Evolutionary conservation across 2,797 vertebrate species (phyloP).

Genomic region (Graptemys geographica): DNA sequence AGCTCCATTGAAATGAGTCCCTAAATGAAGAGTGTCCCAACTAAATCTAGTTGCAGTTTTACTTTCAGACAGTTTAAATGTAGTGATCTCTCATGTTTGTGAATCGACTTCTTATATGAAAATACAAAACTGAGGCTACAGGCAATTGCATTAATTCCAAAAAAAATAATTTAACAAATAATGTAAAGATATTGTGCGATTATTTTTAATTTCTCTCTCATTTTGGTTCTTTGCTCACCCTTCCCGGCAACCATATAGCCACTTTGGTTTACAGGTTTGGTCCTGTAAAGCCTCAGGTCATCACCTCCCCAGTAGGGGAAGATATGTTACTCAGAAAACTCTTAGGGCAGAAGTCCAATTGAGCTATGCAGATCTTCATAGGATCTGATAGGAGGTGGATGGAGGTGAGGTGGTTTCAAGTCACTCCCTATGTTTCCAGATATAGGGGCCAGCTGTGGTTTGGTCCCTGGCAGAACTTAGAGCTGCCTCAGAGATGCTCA

Average conservation of each 20-base stretch:
- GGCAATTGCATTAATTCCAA: neutral
- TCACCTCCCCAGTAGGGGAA: neutral
- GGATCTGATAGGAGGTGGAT: too few relatives aligned
- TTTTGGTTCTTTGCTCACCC: neutral
- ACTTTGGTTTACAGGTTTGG: neutral
- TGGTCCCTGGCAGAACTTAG: too few relatives aligned
- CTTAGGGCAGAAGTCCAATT: neutral
- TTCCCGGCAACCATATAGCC: too few relatives aligned
- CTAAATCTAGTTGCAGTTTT: neutral
- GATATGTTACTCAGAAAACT: neutral
- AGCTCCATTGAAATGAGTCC: neutral
- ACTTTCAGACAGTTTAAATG: neutral
- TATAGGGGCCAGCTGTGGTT: neutral
- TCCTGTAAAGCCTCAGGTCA: neutral
- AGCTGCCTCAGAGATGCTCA: too few relatives aligned
- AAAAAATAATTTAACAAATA: neutral
- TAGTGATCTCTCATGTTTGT: neutral
- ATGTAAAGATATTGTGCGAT: neutral
- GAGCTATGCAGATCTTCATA: neutral
- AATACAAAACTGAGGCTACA: neutral
- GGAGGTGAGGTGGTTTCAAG: neutral
- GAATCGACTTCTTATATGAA: neutral
- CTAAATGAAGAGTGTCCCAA: neutral
- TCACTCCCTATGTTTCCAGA: neutral
- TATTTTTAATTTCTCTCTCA: neutral